phyloP scores from a whole-genome alignment of 2,888 invertebrate genomes.

The Monochamus alternatus region DNA sequence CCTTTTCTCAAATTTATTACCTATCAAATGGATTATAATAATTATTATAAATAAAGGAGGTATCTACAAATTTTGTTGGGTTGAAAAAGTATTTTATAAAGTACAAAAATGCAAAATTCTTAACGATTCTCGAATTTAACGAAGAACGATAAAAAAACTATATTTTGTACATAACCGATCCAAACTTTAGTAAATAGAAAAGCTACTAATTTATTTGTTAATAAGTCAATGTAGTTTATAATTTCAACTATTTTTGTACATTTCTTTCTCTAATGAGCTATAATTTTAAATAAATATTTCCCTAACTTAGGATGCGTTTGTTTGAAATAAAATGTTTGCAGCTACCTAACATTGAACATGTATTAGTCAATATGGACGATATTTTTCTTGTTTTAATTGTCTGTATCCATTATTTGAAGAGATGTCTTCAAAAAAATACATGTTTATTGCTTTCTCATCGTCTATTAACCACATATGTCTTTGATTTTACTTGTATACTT shows the following conservation, averaged over 20 bases:
- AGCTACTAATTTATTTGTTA: conserved; percentile 15
- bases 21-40: too few relatives aligned
- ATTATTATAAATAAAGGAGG: too few relatives aligned
- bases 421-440: neutral
- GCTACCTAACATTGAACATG: neutral
- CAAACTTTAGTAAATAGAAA: neutral
- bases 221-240: conserved; percentile 1
- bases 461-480: conserved; percentile 37
- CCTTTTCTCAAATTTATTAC: neutral
- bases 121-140: neutral
- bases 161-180: conserved; percentile 4
- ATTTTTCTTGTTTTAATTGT: neutral
- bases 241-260: conserved; percentile 11
- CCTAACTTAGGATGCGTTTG: neutral
- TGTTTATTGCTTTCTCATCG: conserved; percentile 23
- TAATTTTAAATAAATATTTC: neutral
- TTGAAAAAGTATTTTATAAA: conserved; percentile 4
- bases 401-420: conserved; percentile 3
- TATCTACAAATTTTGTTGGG: neutral
- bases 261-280: neutral
- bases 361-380: neutral
- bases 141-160: neutral
- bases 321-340: neutral
- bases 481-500: conserved; percentile 34
- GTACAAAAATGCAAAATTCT: neutral